These are phyloP conservation scores for Formicarius rufipectus DNA, from an alignment of 2,113 vertebrate species.

Conservation along the genomic window DNA sequence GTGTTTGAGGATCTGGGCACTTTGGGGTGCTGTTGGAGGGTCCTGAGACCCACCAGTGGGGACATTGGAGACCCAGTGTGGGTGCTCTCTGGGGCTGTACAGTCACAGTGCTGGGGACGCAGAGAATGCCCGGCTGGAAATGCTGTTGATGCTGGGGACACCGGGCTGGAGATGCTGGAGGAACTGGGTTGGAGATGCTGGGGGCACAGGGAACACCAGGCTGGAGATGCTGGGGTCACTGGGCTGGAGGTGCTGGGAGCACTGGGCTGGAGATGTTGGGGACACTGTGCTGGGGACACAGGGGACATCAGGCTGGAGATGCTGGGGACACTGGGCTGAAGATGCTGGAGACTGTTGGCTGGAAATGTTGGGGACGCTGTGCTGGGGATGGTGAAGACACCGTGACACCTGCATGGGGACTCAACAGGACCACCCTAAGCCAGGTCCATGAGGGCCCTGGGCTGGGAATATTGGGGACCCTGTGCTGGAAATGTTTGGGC, in stretches of 20 bases:
- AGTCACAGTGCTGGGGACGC: not conserved
- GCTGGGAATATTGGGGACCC: not conserved
- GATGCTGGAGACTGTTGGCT: not conserved
- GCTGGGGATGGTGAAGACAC: too few species aligned
- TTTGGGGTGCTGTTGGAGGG: not conserved
- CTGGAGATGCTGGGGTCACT: not conserved
- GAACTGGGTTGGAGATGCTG: not conserved
- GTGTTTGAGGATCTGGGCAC: fast-evolving
- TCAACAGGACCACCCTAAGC: fast-evolving
- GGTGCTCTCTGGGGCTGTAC: not conserved
- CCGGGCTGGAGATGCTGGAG: not conserved
- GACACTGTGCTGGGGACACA: too few species aligned
- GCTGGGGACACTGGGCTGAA: not conserved
- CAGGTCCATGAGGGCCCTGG: not conserved
- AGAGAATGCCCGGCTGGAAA: not conserved
- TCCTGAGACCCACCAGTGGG: not conserved
- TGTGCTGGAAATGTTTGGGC: fast-evolving
- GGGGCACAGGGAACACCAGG: too few species aligned
- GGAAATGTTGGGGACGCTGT: not conserved
- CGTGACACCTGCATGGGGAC: too few species aligned
- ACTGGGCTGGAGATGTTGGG: not conserved
- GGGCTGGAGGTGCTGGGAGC: not conserved
- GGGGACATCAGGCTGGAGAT: not conserved
- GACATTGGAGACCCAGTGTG: fast-evolving
- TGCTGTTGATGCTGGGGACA: not conserved